Evolutionary conservation across 2,797 vertebrate species (phyloP), one percentile per base, ranked within the genome.

Genomic region (Carcharodon carcharias): DNA sequence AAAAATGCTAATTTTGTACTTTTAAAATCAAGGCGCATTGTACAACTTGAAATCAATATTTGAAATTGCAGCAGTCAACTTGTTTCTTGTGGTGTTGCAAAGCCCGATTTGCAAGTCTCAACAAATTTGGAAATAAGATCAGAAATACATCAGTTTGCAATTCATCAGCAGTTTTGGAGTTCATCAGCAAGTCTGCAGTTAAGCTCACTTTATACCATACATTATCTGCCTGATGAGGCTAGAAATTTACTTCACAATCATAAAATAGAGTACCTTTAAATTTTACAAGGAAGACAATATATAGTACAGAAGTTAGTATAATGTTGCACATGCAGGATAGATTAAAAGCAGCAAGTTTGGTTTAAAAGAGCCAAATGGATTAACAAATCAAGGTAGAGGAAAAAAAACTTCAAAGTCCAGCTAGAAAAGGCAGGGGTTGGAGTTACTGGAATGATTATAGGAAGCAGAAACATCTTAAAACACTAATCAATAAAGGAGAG

Each of bases 1-100:
- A 67, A n/a, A 93, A 93, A n/a, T 67, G n/a, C 61, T 65, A 93
- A 65, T 93, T 93, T 93, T 93, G 91, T 40, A 23, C 61, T 65
- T 93, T 93, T n/a, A 58, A 93, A 93, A 45, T 26, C 61, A 28
- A 11, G 31, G 14, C 31, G 92, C 14, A 45, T 8, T 93, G n/a
- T 8, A 23, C 21, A 63, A 26, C 40, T 65, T 93, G 91, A 93
- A 93, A 93, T 93, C 35, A 93, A 67, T 93, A 93, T 67, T 67
- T 67, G 63, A 67, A 93, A 67, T 45, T 93, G 63, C 61, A 93
- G 63, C 58, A 92, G 89, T 92, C 89, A 92, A 45, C 45, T 40
- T 3, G 23, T 45, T 93, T 93, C n/a, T 11, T 93, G 91, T 40
- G 35, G 31, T n/a, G 31, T 58, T 40, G 89, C 89, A 92, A 45